Evolutionary conservation across 2,113 vertebrate species (phyloP).

Genomic region (Cyprinus carpio): DNA sequence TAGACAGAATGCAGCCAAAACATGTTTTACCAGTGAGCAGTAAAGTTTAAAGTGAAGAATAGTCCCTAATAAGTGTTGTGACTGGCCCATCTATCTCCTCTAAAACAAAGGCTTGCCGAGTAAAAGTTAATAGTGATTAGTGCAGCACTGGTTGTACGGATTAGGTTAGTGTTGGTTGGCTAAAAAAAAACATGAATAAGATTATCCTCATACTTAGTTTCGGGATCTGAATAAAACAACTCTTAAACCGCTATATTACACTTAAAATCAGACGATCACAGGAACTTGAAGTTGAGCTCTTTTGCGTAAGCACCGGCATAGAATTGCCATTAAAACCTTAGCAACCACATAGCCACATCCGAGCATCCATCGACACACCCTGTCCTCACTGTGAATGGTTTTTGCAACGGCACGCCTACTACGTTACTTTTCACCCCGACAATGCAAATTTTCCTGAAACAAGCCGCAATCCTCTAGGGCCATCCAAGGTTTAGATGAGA

Average conservation of each 20-base stretch:
- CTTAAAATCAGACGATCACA: not conserved
- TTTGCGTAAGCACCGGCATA: not conserved
- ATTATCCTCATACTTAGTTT: not conserved
- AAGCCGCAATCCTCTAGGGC: no score
- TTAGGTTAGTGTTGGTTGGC: not conserved
- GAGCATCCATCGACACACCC: no score
- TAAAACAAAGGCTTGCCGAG: not conserved
- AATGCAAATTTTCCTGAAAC: no score
- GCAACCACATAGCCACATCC: no score
- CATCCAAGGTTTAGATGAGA: no score
- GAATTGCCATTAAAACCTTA: not conserved
- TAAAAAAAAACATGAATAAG: not conserved
- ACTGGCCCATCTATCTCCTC: not conserved
- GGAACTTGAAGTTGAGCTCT: not conserved
- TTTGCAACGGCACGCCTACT: no score
- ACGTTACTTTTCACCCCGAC: not conserved
- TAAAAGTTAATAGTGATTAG: not conserved
- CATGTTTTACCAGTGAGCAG: not conserved
- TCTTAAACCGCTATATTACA: not conserved
- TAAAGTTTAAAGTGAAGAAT: not conserved
- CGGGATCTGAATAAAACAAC: not conserved
- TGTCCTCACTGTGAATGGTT: no score
- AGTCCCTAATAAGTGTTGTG: slow-evolving; percentile 3
- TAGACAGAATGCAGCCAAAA: not conserved
- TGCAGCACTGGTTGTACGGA: not conserved